These are phyloP conservation scores for Conomelus anceps DNA, from an alignment of 2,888 invertebrate species.

Conservation along the genomic window DNA sequence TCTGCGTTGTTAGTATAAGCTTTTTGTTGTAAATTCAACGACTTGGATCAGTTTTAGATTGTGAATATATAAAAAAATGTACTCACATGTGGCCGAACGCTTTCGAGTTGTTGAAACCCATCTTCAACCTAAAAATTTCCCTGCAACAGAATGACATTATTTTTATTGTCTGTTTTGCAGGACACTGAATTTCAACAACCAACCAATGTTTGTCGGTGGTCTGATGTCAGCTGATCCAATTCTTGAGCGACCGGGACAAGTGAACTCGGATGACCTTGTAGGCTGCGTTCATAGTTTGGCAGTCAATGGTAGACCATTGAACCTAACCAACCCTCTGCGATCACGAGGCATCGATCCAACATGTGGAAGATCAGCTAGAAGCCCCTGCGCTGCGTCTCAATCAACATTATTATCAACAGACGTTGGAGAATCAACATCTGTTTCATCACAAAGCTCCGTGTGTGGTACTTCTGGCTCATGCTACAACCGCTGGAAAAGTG, in stretches of 20 bases:
- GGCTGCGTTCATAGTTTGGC: slow-evolving; percentile 90
- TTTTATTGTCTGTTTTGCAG: slow-evolving; percentile 48
- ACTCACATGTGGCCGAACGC: too few relatives aligned
- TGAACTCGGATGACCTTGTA: slow-evolving; percentile 85
- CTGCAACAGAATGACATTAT: neutral
- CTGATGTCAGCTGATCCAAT: slow-evolving; percentile 77
- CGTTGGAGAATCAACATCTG: slow-evolving; percentile 21
- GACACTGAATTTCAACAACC: slow-evolving; percentile 84
- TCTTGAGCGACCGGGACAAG: slow-evolving; percentile 80
- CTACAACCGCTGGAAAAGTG: slow-evolving; percentile 75
- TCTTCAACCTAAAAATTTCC: neutral
- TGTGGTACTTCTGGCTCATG: slow-evolving; percentile 65
- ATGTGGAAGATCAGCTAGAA: slow-evolving; percentile 57
- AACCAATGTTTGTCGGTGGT: slow-evolving; percentile 79
- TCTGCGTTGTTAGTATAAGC: too few relatives aligned
- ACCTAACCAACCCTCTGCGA: slow-evolving; percentile 68
- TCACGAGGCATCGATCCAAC: slow-evolving; percentile 66
- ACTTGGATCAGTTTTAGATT: too few relatives aligned
- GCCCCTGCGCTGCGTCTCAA: slow-evolving; percentile 29
- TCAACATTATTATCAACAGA: slow-evolving; percentile 25
- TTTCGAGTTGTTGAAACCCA: too few relatives aligned
- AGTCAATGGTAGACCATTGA: slow-evolving; percentile 76
- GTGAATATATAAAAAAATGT: too few relatives aligned
- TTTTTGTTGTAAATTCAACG: too few relatives aligned
- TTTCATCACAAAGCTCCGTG: slow-evolving; percentile 37